Evolutionary conservation across 2,888 invertebrate species (phyloP), one percentile per base, ranked within the genome.

Genomic region (Drosophila infuscata): DNA sequence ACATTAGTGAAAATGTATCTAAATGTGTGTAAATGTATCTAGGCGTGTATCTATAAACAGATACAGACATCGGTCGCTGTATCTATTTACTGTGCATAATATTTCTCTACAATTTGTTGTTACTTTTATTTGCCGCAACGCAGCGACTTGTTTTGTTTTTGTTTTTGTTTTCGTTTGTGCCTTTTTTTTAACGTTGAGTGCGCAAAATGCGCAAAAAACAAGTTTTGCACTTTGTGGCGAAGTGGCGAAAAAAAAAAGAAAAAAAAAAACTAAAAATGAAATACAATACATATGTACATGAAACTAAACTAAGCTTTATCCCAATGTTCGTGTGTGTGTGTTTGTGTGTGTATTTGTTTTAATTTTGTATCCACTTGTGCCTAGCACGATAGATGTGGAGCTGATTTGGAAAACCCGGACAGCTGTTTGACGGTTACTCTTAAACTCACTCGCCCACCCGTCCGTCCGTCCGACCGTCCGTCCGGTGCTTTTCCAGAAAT

Each of bases 121-220:
- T 51, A 25, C 74, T 73, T 48, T 49, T 69, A 72, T 74, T 63
- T 69, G 82, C 73, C 60, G 70, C 74, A 77, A 68, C 51, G 54
- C 53, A 74, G 71, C 76, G 76, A 81, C 81, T 79, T 73, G 75
- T 80, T 77, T 79, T 73, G 66, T 83, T 80, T 25, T 25, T 25
- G 20, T 25, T 25, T 69, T 78, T 74, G 70, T 70, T 25, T 69
- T 78, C 70, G 70, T 70, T 56, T 64, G 57, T 67, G 63, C 68
- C 60, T 71, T 61, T 41, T 70, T 70, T 78, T 88, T 88, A 74
- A 83, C 87, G 87, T 82, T 83, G 81, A 84, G 87, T 84, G 87
- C 89, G 84, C 86, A 86, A 88, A 88, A 88, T 86, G 88, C 83
- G 88, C 82, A 83, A 83, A 86, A 86, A 87, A 88, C 86, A 79